Percentiles rank a stretch among this genome's conserved stretches.
phyloP scores from a whole-genome alignment of 2,888 invertebrate species.

The Trichopria drosophilae region DNA sequence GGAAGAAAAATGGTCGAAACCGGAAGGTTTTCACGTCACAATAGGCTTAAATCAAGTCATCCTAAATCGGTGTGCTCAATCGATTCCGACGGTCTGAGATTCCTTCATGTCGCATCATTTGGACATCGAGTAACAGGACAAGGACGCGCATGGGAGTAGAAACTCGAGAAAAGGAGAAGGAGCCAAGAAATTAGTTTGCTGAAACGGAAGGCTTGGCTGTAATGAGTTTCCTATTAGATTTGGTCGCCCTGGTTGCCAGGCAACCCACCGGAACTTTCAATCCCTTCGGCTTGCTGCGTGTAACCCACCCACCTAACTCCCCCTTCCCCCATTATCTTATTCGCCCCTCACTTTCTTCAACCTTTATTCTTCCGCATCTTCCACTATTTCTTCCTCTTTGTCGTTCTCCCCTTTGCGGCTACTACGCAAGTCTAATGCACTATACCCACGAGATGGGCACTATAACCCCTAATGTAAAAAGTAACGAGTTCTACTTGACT shows the following conservation, averaged over 20 bases:
- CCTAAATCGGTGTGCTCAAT: too few relatives aligned
- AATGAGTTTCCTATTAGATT: constrained; percentile 58
- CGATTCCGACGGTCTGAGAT: constrained; percentile 21
- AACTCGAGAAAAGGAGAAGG: constrained; percentile 28
- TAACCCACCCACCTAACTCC: constrained; percentile 17
- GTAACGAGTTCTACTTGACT: constrained; percentile 26
- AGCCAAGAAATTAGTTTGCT: constrained; percentile 50
- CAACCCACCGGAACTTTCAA: constrained; percentile 47
- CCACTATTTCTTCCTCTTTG: constrained; percentile 14
- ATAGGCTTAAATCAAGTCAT: too few relatives aligned
- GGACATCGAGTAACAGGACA: constrained; percentile 20
- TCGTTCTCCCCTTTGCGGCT: constrained; percentile 12
- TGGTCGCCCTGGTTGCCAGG: constrained; percentile 48
- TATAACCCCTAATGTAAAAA: too few relatives aligned
- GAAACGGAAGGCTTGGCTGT: constrained; percentile 50
- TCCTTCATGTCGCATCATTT: constrained; percentile 23
- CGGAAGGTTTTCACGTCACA: too few relatives aligned
- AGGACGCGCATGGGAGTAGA: background rate
- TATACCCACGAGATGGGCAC: background rate
- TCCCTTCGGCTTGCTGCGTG: constrained; percentile 35
- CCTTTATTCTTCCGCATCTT: constrained; percentile 20
- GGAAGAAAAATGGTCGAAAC: too few relatives aligned
- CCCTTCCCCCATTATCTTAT: background rate
- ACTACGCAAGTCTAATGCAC: constrained; percentile 17
- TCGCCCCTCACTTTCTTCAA: constrained; percentile 19